These are phyloP conservation scores for Galemys pyrenaicus DNA, from an alignment of 2,113 vertebrate species.

Conservation along the genomic window DNA sequence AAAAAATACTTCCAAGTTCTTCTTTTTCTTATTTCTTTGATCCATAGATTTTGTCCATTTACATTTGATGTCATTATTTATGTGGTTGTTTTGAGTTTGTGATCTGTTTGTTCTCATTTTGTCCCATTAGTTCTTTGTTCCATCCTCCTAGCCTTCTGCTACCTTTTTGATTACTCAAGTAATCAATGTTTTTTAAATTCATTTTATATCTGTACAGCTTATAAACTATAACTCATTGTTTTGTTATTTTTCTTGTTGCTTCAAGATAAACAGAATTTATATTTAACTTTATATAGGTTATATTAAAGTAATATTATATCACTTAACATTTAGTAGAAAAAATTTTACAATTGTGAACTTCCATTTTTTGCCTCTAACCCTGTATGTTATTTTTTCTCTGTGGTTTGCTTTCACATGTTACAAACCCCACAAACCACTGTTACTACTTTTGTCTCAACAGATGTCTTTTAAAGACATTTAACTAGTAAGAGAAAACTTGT, in stretches of 20 bases:
- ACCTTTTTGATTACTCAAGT: not conserved
- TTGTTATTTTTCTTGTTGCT: conserved; percentile 32
- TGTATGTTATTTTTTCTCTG: not conserved
- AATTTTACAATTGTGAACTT: not conserved
- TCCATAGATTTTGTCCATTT: not conserved
- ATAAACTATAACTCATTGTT: not conserved
- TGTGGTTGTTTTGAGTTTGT: not conserved
- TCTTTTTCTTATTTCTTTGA: not conserved
- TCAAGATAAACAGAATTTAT: not conserved
- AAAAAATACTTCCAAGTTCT: not conserved
- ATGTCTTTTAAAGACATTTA: conserved; percentile 23
- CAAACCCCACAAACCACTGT: not conserved
- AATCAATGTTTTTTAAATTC: not conserved
- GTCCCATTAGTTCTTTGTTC: not conserved
- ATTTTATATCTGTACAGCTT: not conserved
- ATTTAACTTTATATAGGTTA: not conserved
- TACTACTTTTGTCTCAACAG: conserved; percentile 7
- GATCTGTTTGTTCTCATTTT: not conserved
- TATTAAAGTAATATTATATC: not conserved
- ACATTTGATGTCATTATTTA: not conserved
- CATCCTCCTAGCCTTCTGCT: not conserved
- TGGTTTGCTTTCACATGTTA: not conserved
- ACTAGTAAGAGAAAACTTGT: not conserved
- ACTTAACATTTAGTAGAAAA: not conserved
- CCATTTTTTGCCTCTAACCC: not conserved